Evolutionary conservation across 2,888 invertebrate species (phyloP).

Genomic region (Epistrophella euchroma): DNA sequence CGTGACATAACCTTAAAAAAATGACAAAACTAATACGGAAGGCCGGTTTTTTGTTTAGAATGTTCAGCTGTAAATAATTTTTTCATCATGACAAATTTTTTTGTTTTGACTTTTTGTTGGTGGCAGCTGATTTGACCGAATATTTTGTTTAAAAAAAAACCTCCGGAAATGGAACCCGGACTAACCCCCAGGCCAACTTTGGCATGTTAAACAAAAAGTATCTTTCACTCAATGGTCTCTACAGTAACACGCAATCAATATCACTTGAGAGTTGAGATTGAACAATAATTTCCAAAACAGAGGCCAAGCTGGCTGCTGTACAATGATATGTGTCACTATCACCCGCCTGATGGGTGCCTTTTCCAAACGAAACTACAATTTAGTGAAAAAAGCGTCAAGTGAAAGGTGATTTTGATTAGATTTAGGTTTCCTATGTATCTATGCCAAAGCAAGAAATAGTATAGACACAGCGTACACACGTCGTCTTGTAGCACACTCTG

Average conservation of each 20-base stretch:
- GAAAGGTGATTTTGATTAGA: conserved; percentile 71
- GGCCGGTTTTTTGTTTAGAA: neutral
- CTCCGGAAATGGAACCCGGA: neutral
- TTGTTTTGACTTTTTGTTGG: neutral
- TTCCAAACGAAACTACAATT: conserved; percentile 30
- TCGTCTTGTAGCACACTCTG: neutral
- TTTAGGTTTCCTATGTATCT: conserved; percentile 23
- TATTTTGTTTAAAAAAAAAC: neutral
- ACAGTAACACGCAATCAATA: conserved; percentile 2
- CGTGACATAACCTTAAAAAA: conserved; percentile 32
- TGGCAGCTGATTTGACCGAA: neutral
- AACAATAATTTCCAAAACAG: conserved; percentile 6
- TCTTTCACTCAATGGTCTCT: conserved; percentile 12
- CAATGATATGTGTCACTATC: conserved; percentile 19
- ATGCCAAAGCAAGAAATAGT: neutral
- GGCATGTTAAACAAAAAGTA: conserved; percentile 12
- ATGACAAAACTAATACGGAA: neutral
- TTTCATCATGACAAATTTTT: neutral
- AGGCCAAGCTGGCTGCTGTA: neutral
- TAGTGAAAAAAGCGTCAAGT: conserved; percentile 49
- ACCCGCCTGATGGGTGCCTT: neutral
- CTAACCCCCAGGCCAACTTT: neutral
- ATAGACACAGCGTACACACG: neutral
- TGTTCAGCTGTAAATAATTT: neutral
- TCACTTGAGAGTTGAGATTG: conserved; percentile 6